Conservation (phyloP, 2,888 invertebrate genomes). For the Aphidius colemani region DNA sequence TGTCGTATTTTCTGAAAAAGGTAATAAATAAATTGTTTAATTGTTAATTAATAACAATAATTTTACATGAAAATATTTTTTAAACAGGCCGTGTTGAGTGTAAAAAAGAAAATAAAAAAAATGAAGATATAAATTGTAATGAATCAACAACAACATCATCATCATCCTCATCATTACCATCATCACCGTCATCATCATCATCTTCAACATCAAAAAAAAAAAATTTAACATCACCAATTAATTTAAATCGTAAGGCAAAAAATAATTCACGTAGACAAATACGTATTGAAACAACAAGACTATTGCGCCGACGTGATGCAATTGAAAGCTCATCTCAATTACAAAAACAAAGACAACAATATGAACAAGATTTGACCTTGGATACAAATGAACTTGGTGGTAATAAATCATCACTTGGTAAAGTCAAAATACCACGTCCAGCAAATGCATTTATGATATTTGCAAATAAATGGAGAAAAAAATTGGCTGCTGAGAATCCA, state of each 20-base stretch:
- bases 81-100: background rate
- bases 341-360: slow-evolving; percentile 37
- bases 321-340: slow-evolving; percentile 31
- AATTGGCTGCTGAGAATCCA: slow-evolving; percentile 64
- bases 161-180: background rate
- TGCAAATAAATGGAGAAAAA: slow-evolving; percentile 67
- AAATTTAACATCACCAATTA: background rate
- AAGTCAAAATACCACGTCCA: slow-evolving; percentile 65
- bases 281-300: slow-evolving; percentile 38
- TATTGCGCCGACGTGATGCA: slow-evolving; percentile 27
- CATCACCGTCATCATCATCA: slow-evolving; percentile 4
- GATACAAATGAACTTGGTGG: slow-evolving; percentile 29
- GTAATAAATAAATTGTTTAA: slow-evolving; percentile 13
- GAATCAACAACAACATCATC: slow-evolving; percentile 17
- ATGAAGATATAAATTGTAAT: background rate
- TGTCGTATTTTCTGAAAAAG: slow-evolving; percentile 25
- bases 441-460: slow-evolving; percentile 71
- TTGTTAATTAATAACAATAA: slow-evolving; percentile 3
- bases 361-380: slow-evolving; percentile 22
- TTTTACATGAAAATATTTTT: background rate
- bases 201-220: slow-evolving; percentile 13
- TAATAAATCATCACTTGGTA: slow-evolving; percentile 37
- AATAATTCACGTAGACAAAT: slow-evolving; percentile 37
- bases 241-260: background rate
- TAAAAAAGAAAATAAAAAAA: background rate